phyloP scores from a whole-genome alignment of 2,888 invertebrate species.

The Oegoconia quadripuncta region DNA sequence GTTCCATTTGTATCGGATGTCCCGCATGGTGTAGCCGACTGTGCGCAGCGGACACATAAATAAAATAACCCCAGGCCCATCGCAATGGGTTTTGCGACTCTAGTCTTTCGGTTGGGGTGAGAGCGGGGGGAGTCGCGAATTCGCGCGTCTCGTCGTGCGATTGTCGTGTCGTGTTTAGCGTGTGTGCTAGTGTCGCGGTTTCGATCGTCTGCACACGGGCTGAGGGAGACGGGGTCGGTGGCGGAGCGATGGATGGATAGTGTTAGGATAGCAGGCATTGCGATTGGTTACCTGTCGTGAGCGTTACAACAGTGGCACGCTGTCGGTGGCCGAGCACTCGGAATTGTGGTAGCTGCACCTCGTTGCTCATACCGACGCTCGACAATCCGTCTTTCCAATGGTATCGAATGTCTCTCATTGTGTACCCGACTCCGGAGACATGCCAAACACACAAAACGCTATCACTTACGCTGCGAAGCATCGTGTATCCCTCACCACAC shows the following conservation, averaged over 20 bases:
- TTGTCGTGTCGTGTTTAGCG: slow-evolving; percentile 66
- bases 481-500: slow-evolving; percentile 46
- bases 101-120: slow-evolving; percentile 70
- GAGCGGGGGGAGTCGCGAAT: slow-evolving; percentile 63
- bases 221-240: slow-evolving; percentile 73
- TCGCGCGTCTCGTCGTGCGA: slow-evolving; percentile 67
- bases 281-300: slow-evolving; percentile 93
- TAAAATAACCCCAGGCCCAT: slow-evolving; percentile 76
- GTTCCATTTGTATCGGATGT: slow-evolving; percentile 98
- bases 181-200: slow-evolving; percentile 71
- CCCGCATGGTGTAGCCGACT: slow-evolving; percentile 99
- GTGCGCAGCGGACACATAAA: slow-evolving; percentile 78
- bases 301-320: slow-evolving; percentile 95
- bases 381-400: slow-evolving; percentile 95
- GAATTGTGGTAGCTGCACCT: slow-evolving; percentile 98
- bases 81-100: slow-evolving; percentile 75
- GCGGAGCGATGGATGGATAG: slow-evolving; percentile 61
- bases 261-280: slow-evolving; percentile 60
- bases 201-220: slow-evolving; percentile 68
- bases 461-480: slow-evolving; percentile 77
- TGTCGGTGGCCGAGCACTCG: slow-evolving; percentile 97
- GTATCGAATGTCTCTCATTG: slow-evolving; percentile 98
- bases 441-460: slow-evolving; percentile 79
- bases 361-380: slow-evolving; percentile 96
- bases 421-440: slow-evolving; percentile 93